A percentile compares a stretch with the other conserved stretches of the same genome.
phyloP scores from a whole-genome alignment of 2,888 invertebrate genomes.

The Aromia moschata region DNA sequence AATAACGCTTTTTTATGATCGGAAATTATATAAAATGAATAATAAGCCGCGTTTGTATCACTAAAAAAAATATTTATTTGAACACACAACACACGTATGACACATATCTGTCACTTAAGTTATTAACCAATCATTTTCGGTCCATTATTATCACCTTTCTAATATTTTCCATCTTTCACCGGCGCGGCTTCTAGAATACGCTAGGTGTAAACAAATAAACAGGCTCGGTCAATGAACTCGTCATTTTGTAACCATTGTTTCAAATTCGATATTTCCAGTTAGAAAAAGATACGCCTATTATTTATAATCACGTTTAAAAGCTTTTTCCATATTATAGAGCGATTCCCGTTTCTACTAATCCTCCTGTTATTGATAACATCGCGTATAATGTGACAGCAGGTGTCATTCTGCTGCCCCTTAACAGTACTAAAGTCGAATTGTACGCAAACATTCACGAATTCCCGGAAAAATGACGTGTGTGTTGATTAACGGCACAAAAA shows the following conservation, averaged over 20 bases:
- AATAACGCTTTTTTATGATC: no score
- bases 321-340: not conserved
- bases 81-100: no score
- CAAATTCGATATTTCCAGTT: not conserved
- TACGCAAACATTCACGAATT: conserved; percentile 7
- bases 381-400: not conserved
- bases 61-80: no score
- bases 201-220: not conserved
- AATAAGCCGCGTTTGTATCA: no score
- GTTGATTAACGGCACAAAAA: conserved; percentile 10
- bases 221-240: not conserved
- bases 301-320: not conserved
- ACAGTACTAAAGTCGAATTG: conserved; percentile 1
- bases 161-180: no score
- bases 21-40: no score
- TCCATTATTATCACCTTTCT: no score
- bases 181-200: no score
- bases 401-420: not conserved
- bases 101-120: no score
- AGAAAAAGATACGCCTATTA: not conserved
- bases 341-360: not conserved
- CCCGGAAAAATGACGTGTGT: conserved; percentile 3
- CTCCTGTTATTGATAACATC: not conserved
- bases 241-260: not conserved
- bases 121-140: no score